These are phyloP conservation scores for Drosophila subobscura DNA, from an alignment of 1,140 invertebrate genomes.

Conservation along the genomic window DNA sequence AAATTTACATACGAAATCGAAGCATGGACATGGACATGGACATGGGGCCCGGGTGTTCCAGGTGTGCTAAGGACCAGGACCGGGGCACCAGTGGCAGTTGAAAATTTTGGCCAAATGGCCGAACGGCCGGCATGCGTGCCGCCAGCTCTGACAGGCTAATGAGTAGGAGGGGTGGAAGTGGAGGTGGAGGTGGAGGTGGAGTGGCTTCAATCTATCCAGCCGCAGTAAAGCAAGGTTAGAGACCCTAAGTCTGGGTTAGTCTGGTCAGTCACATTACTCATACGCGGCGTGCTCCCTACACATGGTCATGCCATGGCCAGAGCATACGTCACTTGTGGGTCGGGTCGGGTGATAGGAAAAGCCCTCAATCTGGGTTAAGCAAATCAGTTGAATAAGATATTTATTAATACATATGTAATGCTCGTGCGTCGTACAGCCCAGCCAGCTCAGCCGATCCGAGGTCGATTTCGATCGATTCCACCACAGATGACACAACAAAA, in stretches of 20 bases:
- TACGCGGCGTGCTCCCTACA: constrained; percentile 43
- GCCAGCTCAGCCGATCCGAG: not conserved
- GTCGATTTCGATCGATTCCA: no score
- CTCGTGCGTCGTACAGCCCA: not conserved
- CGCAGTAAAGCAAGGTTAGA: not conserved
- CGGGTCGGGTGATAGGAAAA: constrained; percentile 15
- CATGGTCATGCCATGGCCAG: not conserved
- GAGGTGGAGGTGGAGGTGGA: no score
- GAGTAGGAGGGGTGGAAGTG: not conserved
- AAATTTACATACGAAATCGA: constrained; percentile 72
- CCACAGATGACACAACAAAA: no score
- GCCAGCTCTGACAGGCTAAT: constrained; percentile 53
- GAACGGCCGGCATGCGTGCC: constrained; percentile 50
- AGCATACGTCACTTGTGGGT: no score
- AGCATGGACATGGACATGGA: constrained; percentile 15
- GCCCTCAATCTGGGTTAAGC: constrained; percentile 15
- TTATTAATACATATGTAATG: constrained; percentile 1
- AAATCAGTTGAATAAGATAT: not conserved
- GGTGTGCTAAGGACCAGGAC: constrained; percentile 6
- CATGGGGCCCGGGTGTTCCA: constrained; percentile 20
- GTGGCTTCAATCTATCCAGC: no score
- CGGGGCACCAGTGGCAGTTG: constrained; percentile 38
- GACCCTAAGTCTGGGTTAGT: constrained; percentile 7
- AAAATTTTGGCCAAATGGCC: constrained; percentile 37
- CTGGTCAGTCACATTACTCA: constrained; percentile 42